phyloP scores from a whole-genome alignment of 2,113 vertebrate genomes.

The Aptenodytes patagonicus region DNA sequence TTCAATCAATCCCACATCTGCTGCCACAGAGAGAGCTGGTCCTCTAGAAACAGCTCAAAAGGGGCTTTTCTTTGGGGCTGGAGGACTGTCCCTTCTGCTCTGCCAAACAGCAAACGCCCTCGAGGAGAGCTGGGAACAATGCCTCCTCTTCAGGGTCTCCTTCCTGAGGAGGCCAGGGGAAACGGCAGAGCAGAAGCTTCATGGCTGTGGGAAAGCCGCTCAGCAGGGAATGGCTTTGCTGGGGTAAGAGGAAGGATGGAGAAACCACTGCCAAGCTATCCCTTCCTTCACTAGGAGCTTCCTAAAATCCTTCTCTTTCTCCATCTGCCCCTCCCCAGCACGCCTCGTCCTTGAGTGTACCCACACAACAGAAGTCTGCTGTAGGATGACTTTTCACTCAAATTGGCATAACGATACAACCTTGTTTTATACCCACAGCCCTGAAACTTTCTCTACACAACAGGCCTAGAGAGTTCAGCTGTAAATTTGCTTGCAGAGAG shows the following conservation, averaged over 20 bases:
- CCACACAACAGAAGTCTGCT: background rate
- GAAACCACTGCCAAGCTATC: background rate
- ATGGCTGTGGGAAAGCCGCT: background rate
- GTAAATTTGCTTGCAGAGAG: background rate
- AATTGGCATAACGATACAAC: accelerated
- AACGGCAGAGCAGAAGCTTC: background rate
- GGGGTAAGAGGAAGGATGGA: background rate
- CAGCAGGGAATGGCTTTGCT: background rate
- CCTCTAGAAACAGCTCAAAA: background rate
- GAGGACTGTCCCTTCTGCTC: background rate
- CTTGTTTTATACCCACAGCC: background rate
- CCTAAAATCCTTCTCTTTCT: background rate
- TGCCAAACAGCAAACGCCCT: background rate
- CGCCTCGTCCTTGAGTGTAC: background rate
- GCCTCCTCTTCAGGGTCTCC: background rate
- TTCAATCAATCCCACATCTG: background rate
- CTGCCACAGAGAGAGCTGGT: background rate
- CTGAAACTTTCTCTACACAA: background rate
- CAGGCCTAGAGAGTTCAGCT: background rate
- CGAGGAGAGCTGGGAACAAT: background rate
- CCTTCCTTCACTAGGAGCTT: background rate
- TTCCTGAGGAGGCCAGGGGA: background rate
- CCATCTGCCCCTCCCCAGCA: background rate
- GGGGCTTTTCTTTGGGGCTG: background rate
- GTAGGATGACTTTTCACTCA: background rate